Evolutionary conservation across 2,113 vertebrate species (phyloP), one percentile per base, ranked within the genome.

Genomic region (Heterocephalus glaber): DNA sequence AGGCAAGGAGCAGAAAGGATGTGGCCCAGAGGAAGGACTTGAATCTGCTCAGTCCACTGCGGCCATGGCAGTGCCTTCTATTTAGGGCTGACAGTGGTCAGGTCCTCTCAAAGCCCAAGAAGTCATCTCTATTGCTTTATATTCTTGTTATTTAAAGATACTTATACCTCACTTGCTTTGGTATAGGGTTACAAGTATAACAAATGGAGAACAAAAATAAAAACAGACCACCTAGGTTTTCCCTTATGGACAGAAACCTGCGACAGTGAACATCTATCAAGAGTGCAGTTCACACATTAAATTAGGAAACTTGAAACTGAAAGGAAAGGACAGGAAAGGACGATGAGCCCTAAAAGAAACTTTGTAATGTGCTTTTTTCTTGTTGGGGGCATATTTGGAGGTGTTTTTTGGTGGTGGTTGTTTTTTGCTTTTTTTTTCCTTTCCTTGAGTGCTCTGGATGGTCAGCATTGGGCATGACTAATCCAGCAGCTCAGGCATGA

Each of bases 241-340:
- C 96, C 63, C 68, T 94, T 96, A 87, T 24, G 84, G 58, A 80
- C 95, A 72, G 60, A 65, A 92, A 72, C 54, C 89, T 52, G 47
- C 6, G 91, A 93, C 96, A 86, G 72, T 86, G 60, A 91, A 58
- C 92, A 96, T 96, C 95, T 93, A 96, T 96, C 95, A 97, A 95
- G 83, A 90, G 54, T 54, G 90, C 58, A 86, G 85, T 92, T 97
- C 95, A 93, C 86, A 91, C 79, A 91, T 93, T 95, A 96, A 93
- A 97, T 97, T 96, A 97, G 87, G 83, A 74, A 96, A 96, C 82
- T 94, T 86, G 90, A 92, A 97, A 93, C 58, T 68, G 89, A 95
- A 97, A 95, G 77, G 38, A 83, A 95, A 95, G 81, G 88, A 95
- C 77, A 76, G 61, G 33, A 74, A 94, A 97, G 76, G 89, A 89